phyloP scores from a whole-genome alignment of 2,888 invertebrate species.

The Hermaeophaga mercurialis region DNA sequence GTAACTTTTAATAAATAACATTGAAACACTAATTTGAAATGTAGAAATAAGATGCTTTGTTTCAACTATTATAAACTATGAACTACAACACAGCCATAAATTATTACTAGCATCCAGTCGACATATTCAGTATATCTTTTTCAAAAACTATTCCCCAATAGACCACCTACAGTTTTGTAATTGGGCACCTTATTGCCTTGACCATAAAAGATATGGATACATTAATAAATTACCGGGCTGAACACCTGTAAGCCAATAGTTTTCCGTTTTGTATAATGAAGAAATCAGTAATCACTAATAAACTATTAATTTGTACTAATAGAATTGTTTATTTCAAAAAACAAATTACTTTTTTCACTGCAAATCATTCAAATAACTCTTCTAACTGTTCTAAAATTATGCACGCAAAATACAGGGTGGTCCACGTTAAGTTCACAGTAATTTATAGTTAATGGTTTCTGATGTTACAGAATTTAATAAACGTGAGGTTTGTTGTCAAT shows the following conservation, averaged over 20 bases:
- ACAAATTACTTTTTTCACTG: too few species aligned
- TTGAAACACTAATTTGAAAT: too few species aligned
- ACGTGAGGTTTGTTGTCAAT: too few species aligned
- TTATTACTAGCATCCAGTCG: conserved; percentile 23
- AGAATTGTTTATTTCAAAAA: conserved; percentile 2
- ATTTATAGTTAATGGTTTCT: too few species aligned
- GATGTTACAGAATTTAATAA: too few species aligned
- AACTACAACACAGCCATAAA: conserved; percentile 27
- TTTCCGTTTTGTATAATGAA: conserved; percentile 3
- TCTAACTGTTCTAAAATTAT: too few species aligned
- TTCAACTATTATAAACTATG: too few species aligned
- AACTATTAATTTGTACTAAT: conserved; percentile 3
- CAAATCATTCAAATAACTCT: too few species aligned
- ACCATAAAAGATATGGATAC: conserved; percentile 23
- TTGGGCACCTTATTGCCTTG: conserved; percentile 22
- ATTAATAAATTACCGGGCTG: conserved; percentile 14
- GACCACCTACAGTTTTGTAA: conserved; percentile 31
- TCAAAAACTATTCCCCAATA: conserved; percentile 3
- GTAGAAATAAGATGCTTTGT: too few species aligned
- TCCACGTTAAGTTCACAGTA: too few species aligned
- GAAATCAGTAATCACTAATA: conserved; percentile 12
- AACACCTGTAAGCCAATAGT: conserved; percentile 13
- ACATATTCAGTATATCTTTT: not conserved
- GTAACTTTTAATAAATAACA: too few species aligned
- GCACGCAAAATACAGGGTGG: too few species aligned